Base-by-base conservation (phyloP, 2,113 vertebrate genomes). In the Saccopteryx leptura region DNA sequence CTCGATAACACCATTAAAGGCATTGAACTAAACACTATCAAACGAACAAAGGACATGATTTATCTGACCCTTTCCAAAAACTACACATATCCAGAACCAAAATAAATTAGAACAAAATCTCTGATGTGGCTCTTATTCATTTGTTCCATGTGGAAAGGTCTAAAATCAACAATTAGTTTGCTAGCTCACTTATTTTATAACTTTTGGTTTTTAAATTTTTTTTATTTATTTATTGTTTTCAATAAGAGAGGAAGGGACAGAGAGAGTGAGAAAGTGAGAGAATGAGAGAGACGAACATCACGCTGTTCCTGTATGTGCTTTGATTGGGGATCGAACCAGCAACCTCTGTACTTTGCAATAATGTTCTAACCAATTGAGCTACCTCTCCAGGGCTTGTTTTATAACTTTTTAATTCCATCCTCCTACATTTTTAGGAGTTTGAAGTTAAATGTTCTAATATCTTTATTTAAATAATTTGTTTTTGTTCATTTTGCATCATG, bases 1-100 rank as follows among this genome's bases (percentile, higher is more conserved):
- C 50, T 82, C 33, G 5, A 85, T 82, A 91, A 88, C 52, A 94
- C 78, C 63, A 65, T 87, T 95, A 97, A 94, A 97, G 17, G 1
- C 72, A 93, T 33, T 85, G 50, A 88, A 72, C 48, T 66, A 93
- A 91, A 93, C 12, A 79, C 24, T 52, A 69, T 9, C 18, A 63
- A 80, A 83, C 14, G 23, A 83, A 63, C n/a, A 80, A 88, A 76
- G 28, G n/a, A 72, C 12, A 66, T 52, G 33, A 92, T 50, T 88
- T 69, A 88, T 66, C 46, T 63, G n/a, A 92, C 52, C 31, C 65
- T 8, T 63, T 88, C 54, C 56, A n/a, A 58, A 90, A 54, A 31
- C 21, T 90, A 21, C 46, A 66, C 60, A 56, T 48, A 68, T 28
- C 28, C 4, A 54, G 6, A 60, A 85, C 9, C 31, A 91, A 93